These are phyloP conservation scores for Trichomycterus rosablanca DNA, from an alignment of 2,113 vertebrate species.

Conservation along the genomic window DNA sequence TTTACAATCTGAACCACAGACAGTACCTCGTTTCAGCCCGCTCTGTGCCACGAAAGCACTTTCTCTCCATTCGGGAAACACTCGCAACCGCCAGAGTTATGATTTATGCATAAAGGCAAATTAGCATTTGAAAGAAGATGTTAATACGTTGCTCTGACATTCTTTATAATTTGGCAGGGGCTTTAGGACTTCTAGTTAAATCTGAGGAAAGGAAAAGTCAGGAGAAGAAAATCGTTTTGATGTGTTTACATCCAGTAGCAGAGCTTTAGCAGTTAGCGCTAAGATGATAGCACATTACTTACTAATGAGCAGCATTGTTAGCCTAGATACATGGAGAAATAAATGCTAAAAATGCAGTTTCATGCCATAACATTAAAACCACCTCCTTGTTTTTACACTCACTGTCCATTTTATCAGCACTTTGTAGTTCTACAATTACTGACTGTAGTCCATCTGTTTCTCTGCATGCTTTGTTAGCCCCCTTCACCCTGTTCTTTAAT, in stretches of 20 bases:
- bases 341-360: conserved; percentile 5
- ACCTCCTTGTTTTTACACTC: too few relatives aligned
- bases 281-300: conserved; percentile 28
- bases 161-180: conserved; percentile 48
- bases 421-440: too few relatives aligned
- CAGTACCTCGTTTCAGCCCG: conserved; percentile 32
- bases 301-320: conserved; percentile 32
- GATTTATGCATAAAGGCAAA: conserved; percentile 67
- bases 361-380: not conserved
- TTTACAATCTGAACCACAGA: conserved; percentile 28
- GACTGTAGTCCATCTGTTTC: too few relatives aligned
- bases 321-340: not conserved
- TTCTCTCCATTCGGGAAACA: conserved; percentile 30
- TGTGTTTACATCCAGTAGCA: not conserved
- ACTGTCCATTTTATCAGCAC: too few relatives aligned
- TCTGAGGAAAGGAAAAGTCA: conserved; percentile 19
- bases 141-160: conserved; percentile 56
- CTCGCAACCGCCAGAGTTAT: conserved; percentile 57
- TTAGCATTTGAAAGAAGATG: conserved; percentile 71
- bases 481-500: too few relatives aligned
- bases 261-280: not conserved
- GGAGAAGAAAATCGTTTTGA: conserved; percentile 23
- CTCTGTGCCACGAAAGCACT: conserved; percentile 35
- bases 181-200: conserved; percentile 23
- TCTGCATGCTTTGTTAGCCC: too few relatives aligned